Evolutionary conservation across 2,888 invertebrate species (phyloP).

Genomic region (Rugalucina vietnamica): DNA sequence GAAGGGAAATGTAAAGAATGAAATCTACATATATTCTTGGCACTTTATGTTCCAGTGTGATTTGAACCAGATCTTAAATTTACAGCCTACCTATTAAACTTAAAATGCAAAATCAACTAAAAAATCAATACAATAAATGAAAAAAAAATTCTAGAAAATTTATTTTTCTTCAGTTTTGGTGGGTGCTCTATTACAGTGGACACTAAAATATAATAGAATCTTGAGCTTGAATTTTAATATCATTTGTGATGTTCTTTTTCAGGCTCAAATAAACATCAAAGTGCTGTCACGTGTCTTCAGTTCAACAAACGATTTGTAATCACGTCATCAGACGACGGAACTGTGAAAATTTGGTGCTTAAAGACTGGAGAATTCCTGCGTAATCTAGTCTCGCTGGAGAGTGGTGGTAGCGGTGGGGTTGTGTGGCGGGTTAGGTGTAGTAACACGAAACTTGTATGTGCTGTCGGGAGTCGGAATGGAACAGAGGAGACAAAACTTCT

Average conservation of each 20-base stretch:
- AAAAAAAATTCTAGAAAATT: too few species aligned
- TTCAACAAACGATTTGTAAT: constrained; percentile 98
- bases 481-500: constrained; percentile 99
- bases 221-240: too few species aligned
- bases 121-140: too few species aligned
- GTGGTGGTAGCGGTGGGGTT: constrained; percentile 98
- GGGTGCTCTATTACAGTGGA: too few species aligned
- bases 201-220: too few species aligned
- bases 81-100: too few species aligned
- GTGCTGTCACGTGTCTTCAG: constrained; percentile 99
- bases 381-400: constrained; percentile 96
- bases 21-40: too few species aligned
- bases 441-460: constrained; percentile 98
- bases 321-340: constrained; percentile 99
- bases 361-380: constrained; percentile 97
- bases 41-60: too few species aligned
- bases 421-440: constrained; percentile 98
- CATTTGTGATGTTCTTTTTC: constrained; percentile 63
- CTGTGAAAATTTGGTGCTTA: constrained; percentile 99
- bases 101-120: too few species aligned
- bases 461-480: constrained; percentile 98
- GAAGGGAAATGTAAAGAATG: too few species aligned
- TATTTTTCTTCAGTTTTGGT: too few species aligned
- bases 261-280: constrained; percentile 98
- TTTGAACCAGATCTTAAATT: too few species aligned